Base-by-base conservation (phyloP, 2,113 vertebrate genomes). In the Platichthys flesus region DNA sequence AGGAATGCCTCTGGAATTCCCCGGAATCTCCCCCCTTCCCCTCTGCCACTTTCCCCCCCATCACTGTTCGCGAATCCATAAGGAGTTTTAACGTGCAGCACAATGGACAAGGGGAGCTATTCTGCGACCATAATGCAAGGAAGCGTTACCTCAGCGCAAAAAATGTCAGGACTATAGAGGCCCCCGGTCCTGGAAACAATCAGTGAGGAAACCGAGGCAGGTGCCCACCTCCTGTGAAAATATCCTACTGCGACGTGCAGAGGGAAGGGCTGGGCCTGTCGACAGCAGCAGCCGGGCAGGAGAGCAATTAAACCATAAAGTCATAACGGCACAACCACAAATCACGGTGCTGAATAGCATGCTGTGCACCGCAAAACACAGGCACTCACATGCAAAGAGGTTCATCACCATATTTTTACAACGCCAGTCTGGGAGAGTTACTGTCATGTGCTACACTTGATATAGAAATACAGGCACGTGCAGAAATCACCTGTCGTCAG, bases 91-190 rank as follows among this genome's bases (percentile, higher is more conserved):
- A 84, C 72, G 13, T 76, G 58, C 71, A 23, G 82, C 63, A 92
- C 88, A 92, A 90, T 90, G 72, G 87, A 85, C 85, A 83, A 87
- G 74, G 67, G 69, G 74, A 81, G 83, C 84, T 89, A 85, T 90
- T 92, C 87, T 89, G 79, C 56, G 67, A 84, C 86, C 76, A 92
- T 92, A 92, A 90, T 91, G 87, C 85, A 87, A 91, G 91, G 90
- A 92, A 93, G 88, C 51, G 77, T 91, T 90, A 89, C 85, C 90
- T 88, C 85, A 83, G 58, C 57, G 82, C 65, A 84, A 87, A 85
- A 89, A 82, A 91, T 81, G 86, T 88, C 84, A 78, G 71, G 74
- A 82, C 62, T 12, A 67, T 5, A 57, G 83, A 85, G 88, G 79
- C 84, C 88, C 81, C 83, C 65, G n/a, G 68, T 74, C 59, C 79